Evolutionary conservation across 2,888 invertebrate genomes (phyloP), one percentile per base, ranked within the genome.

Genomic region (Clistopyga incitator): DNA sequence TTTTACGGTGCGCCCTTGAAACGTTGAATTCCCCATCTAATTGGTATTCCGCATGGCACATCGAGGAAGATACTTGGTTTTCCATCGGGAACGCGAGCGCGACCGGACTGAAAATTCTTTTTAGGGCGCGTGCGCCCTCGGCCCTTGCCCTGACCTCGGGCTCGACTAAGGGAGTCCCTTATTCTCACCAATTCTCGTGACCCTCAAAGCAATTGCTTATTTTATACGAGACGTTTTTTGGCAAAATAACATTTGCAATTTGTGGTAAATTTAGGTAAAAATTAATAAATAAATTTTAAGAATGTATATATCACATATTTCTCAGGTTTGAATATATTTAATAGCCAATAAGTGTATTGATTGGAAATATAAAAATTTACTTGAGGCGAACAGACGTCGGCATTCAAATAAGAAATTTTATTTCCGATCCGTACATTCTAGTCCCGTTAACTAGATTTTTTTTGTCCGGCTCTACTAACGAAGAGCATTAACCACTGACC

Each of bases 121-220:
- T 25, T 15, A 15, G 59, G 75, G 68, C 81, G 68, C 74, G 38
- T 50, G 56, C 47, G 64, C 68, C 13, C 13, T 45, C 25, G 8
- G 20, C 50, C 13, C 45, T 56, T 23, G 47, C 25, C n/a, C 64
- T 70, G 70, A 54, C 68, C 61, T 70, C 70, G 59, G 70, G 61
- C 29, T 54, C 18, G 34, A 67, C 50, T n/a, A n/a, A n/a, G n/a
- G n/a, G n/a, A n/a, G n/a, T 52, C 42, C 59, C 45, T 56, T 75
- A 72, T 76, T 59, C 45, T 59, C 67, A 56, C 23, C 45, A 65
- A 77, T 82, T 70, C 38, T 65, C 34, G 23, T 38, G 70, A 78
- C 78, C 78, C 50, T 70, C 50, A 70, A 25, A 13, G 15, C 56
- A 78, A 10, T 56, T 15, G 25, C 23, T 25, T 25, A 4, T 18